Evolutionary conservation across 37 sponge, comb jelly and placozoan species (phyloP), one percentile per base, ranked within the genome.

Genomic region (Halisarca cf. caerulea): DNA sequence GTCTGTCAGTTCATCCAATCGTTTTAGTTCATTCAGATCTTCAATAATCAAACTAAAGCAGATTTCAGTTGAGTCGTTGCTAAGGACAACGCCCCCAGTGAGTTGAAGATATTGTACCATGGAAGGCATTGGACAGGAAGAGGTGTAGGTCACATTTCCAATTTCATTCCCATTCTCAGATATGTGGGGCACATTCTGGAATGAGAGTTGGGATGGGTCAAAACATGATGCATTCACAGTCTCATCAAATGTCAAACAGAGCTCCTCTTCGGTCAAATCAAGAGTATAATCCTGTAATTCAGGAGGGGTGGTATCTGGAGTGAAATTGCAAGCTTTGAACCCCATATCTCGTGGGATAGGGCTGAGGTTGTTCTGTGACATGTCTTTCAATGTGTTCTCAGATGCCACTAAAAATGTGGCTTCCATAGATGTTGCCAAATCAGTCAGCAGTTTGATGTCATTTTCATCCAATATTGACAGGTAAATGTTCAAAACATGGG

Each of bases 161-260:
- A 37, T 30, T 21, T 61, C 43, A 14, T 59, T 78, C 23, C 51
- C 17, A 38, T 81, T 41, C 21, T 41, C 42, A 6, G 40, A 20
- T 15, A 41, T 14, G 7, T 3, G 0, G 21, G 42, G 41, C 28
- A 42, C 25, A 73, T 88, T 80, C 33, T 84, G 83, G 32, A 96
- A 66, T 0, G 73, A 79, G 24, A 93, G 55, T 55, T 88, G 77
- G 20, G 72, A 6, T 24, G 94, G 91, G 54, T 91, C 84, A 68
- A 96, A 86, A 41, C 87, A 89, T 0, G 78, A 72, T 17, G 88
- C 86, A 80, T 91, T 84, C 2, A 96, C 92, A 20, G 97, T 96
- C 74, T 96, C 97, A 59, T 91, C 89, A 80, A 96, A 96, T 21
- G 93, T 90, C 2, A 96, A 77, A n/a, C 25, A 53, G 2, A 96